Base-by-base conservation (phyloP, 2,888 invertebrate genomes). In the Deroplatys truncata region DNA sequence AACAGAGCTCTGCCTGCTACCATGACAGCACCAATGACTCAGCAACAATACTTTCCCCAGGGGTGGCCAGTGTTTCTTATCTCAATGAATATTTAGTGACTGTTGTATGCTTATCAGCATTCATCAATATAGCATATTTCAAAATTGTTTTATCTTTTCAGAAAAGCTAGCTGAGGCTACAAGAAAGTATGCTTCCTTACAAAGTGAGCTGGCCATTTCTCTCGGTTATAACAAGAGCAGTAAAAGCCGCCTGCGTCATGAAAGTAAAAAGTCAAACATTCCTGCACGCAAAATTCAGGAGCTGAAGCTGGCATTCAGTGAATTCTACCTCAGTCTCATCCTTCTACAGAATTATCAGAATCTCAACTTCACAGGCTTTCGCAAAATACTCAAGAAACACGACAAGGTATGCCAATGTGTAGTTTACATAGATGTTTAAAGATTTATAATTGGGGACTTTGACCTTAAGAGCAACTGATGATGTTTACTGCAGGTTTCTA, bases 341-440 rank as follows among this genome's bases (percentile, higher is more conserved):
- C 95, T 99, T 28, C 94, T 99, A 90, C 99, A 99, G 94, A 99
- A 99, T 93, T 99, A 99, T 93, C 99, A 99, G 94, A 99, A 98
- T 93, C 95, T 99, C 89, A 99, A 99, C 94, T 98, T 98, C 92
- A 99, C 99, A 5, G 99, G 99, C 1, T 99, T 99, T 94, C 95
- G 99, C 91, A 99, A 99, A 94, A 99, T 99, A 93, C 95, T 99
- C 91, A 99, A 99, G 94, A 99, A 99, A 94, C 99, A 99, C 93
- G 99, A 99, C 94, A 99, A 99, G 96, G 98, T 98, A 93, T 91
- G 35, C 4, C 90, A 90, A 86, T 72, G 20, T 9, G 16, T 16
- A 56, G 0, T 56, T 56, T 20, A 9, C 35, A 35, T 35, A 35
- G 9, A 35, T 35, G 7, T 35, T 5, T 35, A 35, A 35, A 35